Conservation (phyloP, 1,140 invertebrate species). For the Trigoniulus corallinus region DNA sequence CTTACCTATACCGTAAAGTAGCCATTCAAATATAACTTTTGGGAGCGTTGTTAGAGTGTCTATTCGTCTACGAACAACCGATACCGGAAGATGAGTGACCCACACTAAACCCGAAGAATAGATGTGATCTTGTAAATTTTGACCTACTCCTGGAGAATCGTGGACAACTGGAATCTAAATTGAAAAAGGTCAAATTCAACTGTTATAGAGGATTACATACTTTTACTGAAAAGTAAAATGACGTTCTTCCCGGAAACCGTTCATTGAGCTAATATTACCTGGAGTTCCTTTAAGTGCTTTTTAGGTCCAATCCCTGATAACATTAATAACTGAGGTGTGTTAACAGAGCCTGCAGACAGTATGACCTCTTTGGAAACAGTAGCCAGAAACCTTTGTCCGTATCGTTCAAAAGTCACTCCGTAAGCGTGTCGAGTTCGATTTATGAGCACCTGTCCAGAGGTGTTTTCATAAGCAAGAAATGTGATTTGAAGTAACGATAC, state of each 20-base stretch:
- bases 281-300: slow-evolving; percentile 14
- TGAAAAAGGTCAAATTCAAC: slow-evolving; percentile 1
- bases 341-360: slow-evolving; percentile 11
- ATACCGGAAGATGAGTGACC: not conserved
- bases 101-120: not conserved
- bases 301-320: slow-evolving; percentile 25
- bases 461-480: too few relatives aligned
- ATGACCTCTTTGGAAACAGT: slow-evolving; percentile 13
- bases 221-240: not conserved
- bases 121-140: slow-evolving; percentile 30
- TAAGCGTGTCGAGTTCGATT: slow-evolving; percentile 21
- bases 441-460: too few relatives aligned
- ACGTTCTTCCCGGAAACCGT: not conserved
- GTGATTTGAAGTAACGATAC: not conserved
- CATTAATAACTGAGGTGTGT: slow-evolving; percentile 18
- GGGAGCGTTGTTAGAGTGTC: too few relatives aligned
- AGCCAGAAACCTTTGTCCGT: slow-evolving; percentile 11
- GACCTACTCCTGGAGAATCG: slow-evolving; percentile 30
- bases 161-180: slow-evolving; percentile 9
- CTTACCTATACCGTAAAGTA: not conserved
- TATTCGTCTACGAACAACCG: not conserved
- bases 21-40: not conserved
- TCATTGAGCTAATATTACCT: not conserved
- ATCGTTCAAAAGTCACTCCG: slow-evolving; percentile 18
- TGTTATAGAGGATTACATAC: not conserved